phyloP scores from a whole-genome alignment of 1,140 invertebrate genomes.

The Euborellia annulipes region DNA sequence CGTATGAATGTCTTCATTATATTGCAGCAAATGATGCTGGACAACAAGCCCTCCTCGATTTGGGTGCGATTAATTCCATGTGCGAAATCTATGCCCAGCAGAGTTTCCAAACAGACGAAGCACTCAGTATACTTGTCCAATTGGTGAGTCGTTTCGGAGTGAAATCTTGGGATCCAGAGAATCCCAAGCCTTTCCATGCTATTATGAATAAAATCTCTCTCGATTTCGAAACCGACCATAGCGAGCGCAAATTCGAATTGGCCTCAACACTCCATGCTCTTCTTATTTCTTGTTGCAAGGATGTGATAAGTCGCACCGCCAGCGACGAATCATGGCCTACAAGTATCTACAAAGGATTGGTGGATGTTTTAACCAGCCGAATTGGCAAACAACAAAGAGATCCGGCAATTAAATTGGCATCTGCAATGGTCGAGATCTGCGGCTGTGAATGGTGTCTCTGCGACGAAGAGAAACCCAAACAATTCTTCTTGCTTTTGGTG shows the following conservation, averaged over 20 bases:
- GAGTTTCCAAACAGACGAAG: constrained; percentile 74
- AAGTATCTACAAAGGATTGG: constrained; percentile 58
- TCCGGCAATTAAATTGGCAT: constrained; percentile 66
- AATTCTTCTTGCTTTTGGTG: constrained; percentile 67
- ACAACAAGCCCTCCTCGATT: constrained; percentile 53
- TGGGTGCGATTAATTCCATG: constrained; percentile 62
- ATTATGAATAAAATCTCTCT: constrained; percentile 69
- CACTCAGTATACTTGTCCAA: constrained; percentile 56
- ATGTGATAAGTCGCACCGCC: constrained; percentile 38
- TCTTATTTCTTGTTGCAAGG: constrained; percentile 50
- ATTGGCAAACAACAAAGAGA: constrained; percentile 74
- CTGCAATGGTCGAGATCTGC: constrained; percentile 61
- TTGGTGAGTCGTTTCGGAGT: constrained; percentile 50
- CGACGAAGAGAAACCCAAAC: constrained; percentile 61
- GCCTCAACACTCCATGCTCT: constrained; percentile 58
- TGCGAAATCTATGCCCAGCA: constrained; percentile 69
- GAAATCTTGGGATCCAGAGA: constrained; percentile 50
- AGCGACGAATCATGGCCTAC: constrained; percentile 58
- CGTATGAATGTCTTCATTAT: constrained; percentile 65
- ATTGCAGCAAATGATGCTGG: constrained; percentile 57
- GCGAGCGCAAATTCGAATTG: constrained; percentile 73
- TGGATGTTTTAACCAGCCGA: constrained; percentile 70
- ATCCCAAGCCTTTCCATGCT: constrained; percentile 55
- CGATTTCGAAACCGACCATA: constrained; percentile 74
- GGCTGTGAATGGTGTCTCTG: constrained; percentile 67